phyloP scores from a whole-genome alignment of 2,888 invertebrate genomes.

The Pammene fasciana region DNA sequence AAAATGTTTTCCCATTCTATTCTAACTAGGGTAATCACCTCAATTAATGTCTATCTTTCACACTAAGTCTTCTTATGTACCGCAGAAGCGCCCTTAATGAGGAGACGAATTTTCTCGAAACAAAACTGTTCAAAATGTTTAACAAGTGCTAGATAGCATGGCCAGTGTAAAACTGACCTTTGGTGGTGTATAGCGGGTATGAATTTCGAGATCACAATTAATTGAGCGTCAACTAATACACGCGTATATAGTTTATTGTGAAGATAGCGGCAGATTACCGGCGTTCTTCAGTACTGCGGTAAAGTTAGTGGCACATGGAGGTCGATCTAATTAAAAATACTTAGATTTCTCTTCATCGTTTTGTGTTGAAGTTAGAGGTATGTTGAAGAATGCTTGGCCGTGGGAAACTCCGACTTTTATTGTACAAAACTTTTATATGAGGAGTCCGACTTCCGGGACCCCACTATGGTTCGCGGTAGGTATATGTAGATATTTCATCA shows the following conservation, averaged over 20 bases:
- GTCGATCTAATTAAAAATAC: neutral
- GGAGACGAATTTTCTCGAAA: neutral
- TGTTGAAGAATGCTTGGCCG: neutral
- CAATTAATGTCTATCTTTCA: constrained; percentile 6
- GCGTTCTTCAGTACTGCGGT: constrained; percentile 6
- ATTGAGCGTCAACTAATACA: no score
- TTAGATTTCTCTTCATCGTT: neutral
- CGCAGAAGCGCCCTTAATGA: constrained; percentile 5
- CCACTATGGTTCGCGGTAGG: no score
- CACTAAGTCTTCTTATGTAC: neutral
- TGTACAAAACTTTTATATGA: no score
- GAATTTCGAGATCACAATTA: no score
- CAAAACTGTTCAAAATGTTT: neutral
- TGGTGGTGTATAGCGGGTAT: no score
- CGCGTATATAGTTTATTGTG: neutral
- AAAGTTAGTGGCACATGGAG: constrained; percentile 1
- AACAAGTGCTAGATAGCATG: neutral
- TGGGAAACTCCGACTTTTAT: no score
- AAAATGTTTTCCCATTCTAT: neutral
- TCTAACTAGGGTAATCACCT: constrained; percentile 1
- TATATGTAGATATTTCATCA: no score
- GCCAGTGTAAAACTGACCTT: no score
- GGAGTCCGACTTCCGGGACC: no score
- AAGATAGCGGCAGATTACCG: constrained; percentile 18
- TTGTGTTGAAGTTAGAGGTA: neutral